Evolutionary conservation across 2,113 vertebrate species (phyloP), one percentile per base, ranked within the genome.

Genomic region (Cyrtonyx montezumae): DNA sequence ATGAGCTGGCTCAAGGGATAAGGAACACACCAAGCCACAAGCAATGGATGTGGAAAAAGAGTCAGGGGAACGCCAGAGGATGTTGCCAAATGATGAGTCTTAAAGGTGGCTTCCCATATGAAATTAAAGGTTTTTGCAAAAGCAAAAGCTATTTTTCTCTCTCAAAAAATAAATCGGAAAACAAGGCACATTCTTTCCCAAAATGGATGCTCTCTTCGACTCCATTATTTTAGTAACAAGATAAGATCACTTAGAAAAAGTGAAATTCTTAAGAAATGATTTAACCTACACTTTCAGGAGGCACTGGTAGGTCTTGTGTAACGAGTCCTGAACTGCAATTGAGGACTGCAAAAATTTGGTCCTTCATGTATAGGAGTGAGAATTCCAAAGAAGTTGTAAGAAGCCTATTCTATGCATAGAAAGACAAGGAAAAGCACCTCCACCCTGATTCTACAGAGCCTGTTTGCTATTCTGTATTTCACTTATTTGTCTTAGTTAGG

Each of bases 221-320:
- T 97, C 94, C 92, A 84, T 96, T 96, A 91, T 84, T 90, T 89
- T 96, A 94, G 96, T 96, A 97, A 96, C 88, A 97, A 96, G 97
- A 96, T 8, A 11, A 96, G 84, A 88, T 95, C 6, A 2, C 86
- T 94, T 96, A 91, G 23, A 95, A 95, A 90, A 93, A 95, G 91
- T 14, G 49, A 71, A 53, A 91, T 80, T 74, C 86, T 84, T 75
- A 89, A 89, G 91, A 78, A 36, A 5, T 87, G 48, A 92, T 85
- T 92, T 94, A 91, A 80, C 80, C 85, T 55, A 62, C 48, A 40
- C 62, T 88, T 93, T 90, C 79, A 84, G 87, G 80, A 94, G 63
- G 80, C 45, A 80, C 74, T 88, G 53, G 77, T 76, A 86, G 62
- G 69, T 74, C 68, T 63, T 87, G 37, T 75, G 76, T 83, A 92